Percentiles rank a stretch among this genome's conserved stretches.
phyloP scores from a whole-genome alignment of 2,888 invertebrate species.

The Drosophila gaucha region DNA sequence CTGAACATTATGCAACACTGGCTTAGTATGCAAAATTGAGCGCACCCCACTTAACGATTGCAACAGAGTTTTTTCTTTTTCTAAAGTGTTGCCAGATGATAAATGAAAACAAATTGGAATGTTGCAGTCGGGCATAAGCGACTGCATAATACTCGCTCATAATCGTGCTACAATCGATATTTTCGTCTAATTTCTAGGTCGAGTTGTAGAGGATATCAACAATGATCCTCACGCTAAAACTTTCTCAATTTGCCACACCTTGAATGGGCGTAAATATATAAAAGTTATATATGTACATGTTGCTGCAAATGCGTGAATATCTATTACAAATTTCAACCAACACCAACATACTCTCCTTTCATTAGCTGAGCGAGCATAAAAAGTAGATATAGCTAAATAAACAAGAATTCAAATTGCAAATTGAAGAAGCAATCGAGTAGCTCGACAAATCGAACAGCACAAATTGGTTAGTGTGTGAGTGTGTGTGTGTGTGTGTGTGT shows the following conservation, averaged over 20 bases:
- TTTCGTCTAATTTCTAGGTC: too few relatives aligned
- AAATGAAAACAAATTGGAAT: neutral
- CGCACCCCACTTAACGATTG: neutral
- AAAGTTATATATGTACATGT: too few relatives aligned
- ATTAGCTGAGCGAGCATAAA: neutral
- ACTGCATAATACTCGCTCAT: neutral
- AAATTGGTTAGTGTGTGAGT: slow-evolving; percentile 1
- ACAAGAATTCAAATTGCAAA: slow-evolving; percentile 19
- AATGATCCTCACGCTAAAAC: too few relatives aligned
- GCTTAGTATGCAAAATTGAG: neutral
- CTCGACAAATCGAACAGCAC: slow-evolving; percentile 13
- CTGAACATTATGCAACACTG: neutral
- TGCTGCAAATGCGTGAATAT: too few relatives aligned
- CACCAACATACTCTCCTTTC: neutral
- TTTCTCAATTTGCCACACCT: too few relatives aligned
- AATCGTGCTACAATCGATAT: too few relatives aligned
- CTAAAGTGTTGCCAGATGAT: neutral
- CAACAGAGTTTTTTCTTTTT: neutral
- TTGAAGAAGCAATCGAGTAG: neutral
- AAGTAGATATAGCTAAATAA: slow-evolving; percentile 13
- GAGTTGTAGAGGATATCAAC: too few relatives aligned
- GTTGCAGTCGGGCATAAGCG: neutral
- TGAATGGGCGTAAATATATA: too few relatives aligned
- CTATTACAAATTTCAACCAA: neutral
- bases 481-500: slow-evolving; percentile 9